Evolutionary conservation across 2,113 vertebrate species (phyloP), one percentile per base, ranked within the genome.

Genomic region (Hucho hucho): DNA sequence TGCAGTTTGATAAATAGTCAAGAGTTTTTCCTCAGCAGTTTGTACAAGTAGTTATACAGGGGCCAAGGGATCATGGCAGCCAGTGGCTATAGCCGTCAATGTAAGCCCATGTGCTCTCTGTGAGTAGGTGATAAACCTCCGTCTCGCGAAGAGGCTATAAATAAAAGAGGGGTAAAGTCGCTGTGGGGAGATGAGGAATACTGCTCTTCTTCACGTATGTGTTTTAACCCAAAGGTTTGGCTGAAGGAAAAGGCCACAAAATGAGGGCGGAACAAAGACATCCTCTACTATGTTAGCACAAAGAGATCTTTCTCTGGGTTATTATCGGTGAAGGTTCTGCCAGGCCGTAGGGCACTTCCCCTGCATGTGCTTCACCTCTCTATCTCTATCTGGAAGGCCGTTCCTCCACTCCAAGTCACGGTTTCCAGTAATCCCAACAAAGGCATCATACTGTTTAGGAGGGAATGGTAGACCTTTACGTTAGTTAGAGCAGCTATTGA

Each of bases 171-270:
- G 75, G 64, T 79, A 6, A 28, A 72, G 69, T 89, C 59, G 85
- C 89, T 92, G 68, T 74, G 77, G 88, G 87, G 78, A 84, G 76
- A 67, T 64, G 81, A 84, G 74, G 83, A 90, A 89, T 79, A 76
- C 84, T 84, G 84, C 75, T 79, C 79, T 87, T 88, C 82, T 90
- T 89, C 78, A 85, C 53, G 83, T 73, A 70, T 82, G 67, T 22
- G 28, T 71, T 46, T 80, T 20, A 82, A 89, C 72, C 88, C 81
- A 91, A 90, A 90, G 83, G 86, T 87, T 87, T 88, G 70, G 84
- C 89, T 81, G 28, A 86, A 80, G 87, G 84, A 93, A 90, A 87
- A 92, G 86, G 85, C 84, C 87, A 88, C 29, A 47, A 69, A 76
- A 76, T 14, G 1, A 69, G 78, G 22, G 72, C 43, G 49, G 46